Conservation (phyloP, 2,797 vertebrate genomes). For the Darevskia mixta region DNA sequence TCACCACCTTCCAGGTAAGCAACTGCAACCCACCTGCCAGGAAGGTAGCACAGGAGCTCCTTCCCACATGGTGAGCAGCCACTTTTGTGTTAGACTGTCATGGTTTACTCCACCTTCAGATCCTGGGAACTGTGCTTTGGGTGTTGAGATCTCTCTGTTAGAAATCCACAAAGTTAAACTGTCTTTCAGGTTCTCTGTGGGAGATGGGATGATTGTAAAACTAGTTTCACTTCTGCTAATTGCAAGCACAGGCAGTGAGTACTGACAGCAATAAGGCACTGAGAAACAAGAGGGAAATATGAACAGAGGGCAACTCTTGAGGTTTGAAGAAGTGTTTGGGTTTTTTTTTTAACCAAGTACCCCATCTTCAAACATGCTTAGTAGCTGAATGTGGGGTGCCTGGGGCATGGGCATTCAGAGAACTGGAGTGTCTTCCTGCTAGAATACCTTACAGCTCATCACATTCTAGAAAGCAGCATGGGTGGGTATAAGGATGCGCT, state of each 20-base stretch:
- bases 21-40: too few species aligned
- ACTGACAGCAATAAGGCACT: neutral
- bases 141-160: neutral
- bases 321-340: neutral
- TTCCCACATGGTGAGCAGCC: too few species aligned
- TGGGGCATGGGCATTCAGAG: too few species aligned
- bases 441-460: neutral
- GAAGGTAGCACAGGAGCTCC: too few species aligned
- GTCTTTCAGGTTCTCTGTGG: neutral
- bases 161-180: neutral
- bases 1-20: too few species aligned
- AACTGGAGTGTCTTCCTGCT: too few species aligned
- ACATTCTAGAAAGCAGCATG: neutral
- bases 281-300: neutral
- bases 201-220: neutral
- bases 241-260: neutral
- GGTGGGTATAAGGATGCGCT: neutral
- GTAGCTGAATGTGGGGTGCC: too few species aligned
- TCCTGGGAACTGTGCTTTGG: neutral
- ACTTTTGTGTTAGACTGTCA: neutral
- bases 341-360: too few species aligned
- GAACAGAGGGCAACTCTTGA: too few species aligned
- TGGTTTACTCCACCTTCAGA: neutral
- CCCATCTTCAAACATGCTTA: too few species aligned
- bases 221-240: neutral